Percentiles rank a stretch among this genome's conserved stretches.
Conservation (phyloP, 1,140 invertebrate species). For the Lepidostoma basale region DNA sequence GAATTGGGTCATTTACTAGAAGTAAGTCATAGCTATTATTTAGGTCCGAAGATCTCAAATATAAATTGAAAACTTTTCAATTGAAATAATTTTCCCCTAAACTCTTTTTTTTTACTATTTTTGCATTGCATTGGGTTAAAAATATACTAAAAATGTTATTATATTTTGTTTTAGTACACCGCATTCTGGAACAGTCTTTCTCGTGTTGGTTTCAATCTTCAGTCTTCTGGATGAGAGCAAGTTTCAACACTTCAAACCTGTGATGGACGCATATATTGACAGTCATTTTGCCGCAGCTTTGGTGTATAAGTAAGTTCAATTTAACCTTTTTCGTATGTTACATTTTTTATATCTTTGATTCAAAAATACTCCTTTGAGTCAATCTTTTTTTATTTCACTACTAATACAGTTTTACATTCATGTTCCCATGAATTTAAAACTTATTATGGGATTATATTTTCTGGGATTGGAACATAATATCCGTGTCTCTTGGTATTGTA, state of each 20-base stretch:
- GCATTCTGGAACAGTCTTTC: constrained; percentile 69
- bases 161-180: constrained; percentile 65
- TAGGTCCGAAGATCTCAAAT: too few species aligned
- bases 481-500: too few species aligned
- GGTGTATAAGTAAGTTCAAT: constrained; percentile 82
- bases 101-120: too few species aligned
- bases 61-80: too few species aligned
- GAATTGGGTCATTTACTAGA: too few species aligned
- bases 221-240: constrained; percentile 89
- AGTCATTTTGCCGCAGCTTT: constrained; percentile 94
- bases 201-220: constrained; percentile 87
- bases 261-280: constrained; percentile 94
- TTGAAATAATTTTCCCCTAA: too few species aligned
- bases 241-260: constrained; percentile 94
- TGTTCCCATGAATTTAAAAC: too few species aligned
- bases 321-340: neutral
- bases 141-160: neutral
- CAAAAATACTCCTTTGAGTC: neutral
- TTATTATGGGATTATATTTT: too few species aligned
- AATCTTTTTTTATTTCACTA: neutral
- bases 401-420: too few species aligned
- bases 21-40: too few species aligned
- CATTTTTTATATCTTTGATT: too few species aligned
- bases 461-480: too few species aligned
- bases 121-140: neutral